A percentile compares a stretch with the other conserved stretches of the same genome.
Conservation (phyloP, 2,888 invertebrate genomes). For the Rhogogaster chlorosoma region DNA sequence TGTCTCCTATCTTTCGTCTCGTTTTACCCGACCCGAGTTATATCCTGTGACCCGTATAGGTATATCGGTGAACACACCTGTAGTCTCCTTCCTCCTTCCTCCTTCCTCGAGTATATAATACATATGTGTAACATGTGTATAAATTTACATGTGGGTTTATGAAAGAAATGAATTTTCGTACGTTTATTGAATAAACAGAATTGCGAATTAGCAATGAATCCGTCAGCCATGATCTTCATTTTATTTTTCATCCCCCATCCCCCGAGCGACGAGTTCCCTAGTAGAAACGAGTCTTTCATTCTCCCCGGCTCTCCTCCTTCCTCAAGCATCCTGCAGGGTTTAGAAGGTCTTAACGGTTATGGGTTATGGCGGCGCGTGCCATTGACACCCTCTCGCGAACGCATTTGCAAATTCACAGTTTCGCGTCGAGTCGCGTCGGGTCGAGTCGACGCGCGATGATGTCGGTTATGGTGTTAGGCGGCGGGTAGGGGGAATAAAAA, state of each 20-base stretch:
- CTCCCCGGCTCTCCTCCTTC: conserved; percentile 9
- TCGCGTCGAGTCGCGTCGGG: neutral
- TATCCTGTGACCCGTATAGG: neutral
- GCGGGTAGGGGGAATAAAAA: conserved; percentile 42
- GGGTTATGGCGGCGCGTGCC: conserved; percentile 55
- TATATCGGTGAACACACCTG: neutral
- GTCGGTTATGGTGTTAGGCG: conserved; percentile 30
- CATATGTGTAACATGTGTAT: too few species aligned
- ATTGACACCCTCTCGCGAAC: conserved; percentile 53
- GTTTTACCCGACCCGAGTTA: conserved; percentile 15
- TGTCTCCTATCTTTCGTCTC: conserved; percentile 21
- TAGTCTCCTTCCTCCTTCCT: too few species aligned
- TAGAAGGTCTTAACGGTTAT: conserved; percentile 54
- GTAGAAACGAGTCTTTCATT: conserved; percentile 1
- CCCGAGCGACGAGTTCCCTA: neutral
- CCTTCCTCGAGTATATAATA: too few species aligned
- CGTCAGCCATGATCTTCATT: neutral
- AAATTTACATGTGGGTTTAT: too few species aligned
- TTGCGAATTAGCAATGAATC: neutral
- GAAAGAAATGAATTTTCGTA: too few species aligned
- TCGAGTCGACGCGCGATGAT: conserved; percentile 25
- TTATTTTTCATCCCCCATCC: neutral
- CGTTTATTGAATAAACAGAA: neutral
- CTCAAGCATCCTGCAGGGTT: conserved; percentile 40
- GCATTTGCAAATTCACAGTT: conserved; percentile 54